Evolutionary conservation across 2,113 vertebrate species (phyloP).

Genomic region (Aythya baeri): DNA sequence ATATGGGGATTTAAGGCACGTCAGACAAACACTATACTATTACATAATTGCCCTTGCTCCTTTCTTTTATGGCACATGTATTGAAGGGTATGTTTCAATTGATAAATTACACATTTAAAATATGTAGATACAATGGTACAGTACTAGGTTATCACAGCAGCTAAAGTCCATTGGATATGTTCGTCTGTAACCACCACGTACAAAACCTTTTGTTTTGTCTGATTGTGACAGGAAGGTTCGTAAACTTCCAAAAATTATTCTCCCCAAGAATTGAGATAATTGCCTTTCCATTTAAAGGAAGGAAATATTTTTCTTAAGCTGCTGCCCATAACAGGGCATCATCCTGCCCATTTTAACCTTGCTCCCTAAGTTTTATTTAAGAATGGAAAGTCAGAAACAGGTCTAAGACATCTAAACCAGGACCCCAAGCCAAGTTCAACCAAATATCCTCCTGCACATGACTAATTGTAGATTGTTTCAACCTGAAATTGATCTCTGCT

Average conservation of each 20-base stretch:
- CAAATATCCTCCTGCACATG: not conserved
- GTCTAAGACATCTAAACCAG: conserved; percentile 27
- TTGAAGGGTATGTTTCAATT: conserved; percentile 73
- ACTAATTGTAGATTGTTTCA: conserved; percentile 17
- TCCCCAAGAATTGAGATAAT: conserved; percentile 43
- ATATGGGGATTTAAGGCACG: conserved; percentile 75
- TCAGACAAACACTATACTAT: conserved; percentile 76
- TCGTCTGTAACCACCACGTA: not conserved
- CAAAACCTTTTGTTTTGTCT: conserved; percentile 26
- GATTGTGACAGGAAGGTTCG: conserved; percentile 57
- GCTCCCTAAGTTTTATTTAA: not conserved
- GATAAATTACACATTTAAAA: conserved; percentile 79
- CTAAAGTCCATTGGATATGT: conserved; percentile 36
- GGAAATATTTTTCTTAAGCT: conserved; percentile 30
- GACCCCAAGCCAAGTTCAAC: conserved; percentile 9
- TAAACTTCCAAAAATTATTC: conserved; percentile 58
- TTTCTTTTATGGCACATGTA: conserved; percentile 75
- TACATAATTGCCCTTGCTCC: conserved; percentile 75
- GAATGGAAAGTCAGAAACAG: not conserved
- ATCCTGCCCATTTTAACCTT: not conserved
- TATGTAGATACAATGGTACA: conserved; percentile 69
- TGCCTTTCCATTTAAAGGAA: conserved; percentile 26
- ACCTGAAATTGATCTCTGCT: not conserved
- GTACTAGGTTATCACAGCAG: conserved; percentile 47
- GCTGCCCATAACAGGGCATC: conserved; percentile 12